Percentiles rank a stretch among this genome's conserved stretches.
Conservation (phyloP, 2,888 invertebrate genomes). For the Nemurella pictetii region DNA sequence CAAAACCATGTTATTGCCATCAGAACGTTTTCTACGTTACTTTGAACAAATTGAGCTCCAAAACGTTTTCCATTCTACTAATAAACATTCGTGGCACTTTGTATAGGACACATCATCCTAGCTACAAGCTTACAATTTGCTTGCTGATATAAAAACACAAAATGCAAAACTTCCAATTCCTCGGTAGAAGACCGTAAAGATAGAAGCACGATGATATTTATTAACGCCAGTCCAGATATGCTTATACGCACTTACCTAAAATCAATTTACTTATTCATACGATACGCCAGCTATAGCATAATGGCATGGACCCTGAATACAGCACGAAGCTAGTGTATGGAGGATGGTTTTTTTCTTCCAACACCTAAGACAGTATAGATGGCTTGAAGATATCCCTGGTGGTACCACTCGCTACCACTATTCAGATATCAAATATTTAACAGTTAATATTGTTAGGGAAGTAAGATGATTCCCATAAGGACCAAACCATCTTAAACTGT, state of each 20-base stretch:
- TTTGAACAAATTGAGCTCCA: no score
- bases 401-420: slow-evolving; percentile 31
- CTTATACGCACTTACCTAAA: background rate
- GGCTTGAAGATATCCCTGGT: slow-evolving; percentile 22
- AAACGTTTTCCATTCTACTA: no score
- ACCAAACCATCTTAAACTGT: slow-evolving; percentile 27
- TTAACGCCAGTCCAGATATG: background rate
- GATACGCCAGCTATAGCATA: background rate
- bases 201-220: background rate
- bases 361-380: background rate
- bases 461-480: slow-evolving; percentile 30
- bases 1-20: no score
- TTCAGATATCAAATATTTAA: slow-evolving; percentile 41
- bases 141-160: background rate
- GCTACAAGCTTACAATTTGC: no score
- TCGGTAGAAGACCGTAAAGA: background rate
- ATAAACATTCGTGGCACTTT: no score
- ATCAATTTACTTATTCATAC: background rate
- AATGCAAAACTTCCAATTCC: background rate
- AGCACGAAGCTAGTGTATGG: background rate
- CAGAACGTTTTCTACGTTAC: no score
- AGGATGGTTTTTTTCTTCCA: background rate
- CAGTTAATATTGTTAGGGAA: slow-evolving; percentile 41
- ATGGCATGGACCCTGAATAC: background rate
- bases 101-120: no score